These are phyloP conservation scores for Brachystomella parvula DNA, from an alignment of 1,140 invertebrate genomes.

Conservation along the genomic window DNA sequence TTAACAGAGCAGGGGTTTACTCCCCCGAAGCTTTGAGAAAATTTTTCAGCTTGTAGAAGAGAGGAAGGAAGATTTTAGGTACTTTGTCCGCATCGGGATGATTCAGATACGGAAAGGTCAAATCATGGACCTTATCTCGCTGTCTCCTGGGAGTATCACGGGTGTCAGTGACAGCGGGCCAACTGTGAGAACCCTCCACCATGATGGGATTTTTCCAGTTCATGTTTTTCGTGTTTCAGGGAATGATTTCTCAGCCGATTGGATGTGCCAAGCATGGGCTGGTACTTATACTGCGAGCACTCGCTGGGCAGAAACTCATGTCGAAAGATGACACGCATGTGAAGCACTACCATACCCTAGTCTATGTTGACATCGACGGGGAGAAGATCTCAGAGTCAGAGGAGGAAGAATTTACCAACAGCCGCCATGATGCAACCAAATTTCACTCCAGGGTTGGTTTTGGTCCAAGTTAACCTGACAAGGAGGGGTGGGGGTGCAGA, in stretches of 20 bases:
- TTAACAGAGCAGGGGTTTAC: not conserved
- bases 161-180: slow-evolving; percentile 18
- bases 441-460: not conserved
- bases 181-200: not conserved
- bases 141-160: slow-evolving; percentile 20
- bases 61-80: slow-evolving; percentile 7
- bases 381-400: not conserved
- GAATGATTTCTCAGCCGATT: slow-evolving; percentile 21
- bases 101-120: slow-evolving; percentile 22
- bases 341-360: slow-evolving; percentile 18
- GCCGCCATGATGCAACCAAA: not conserved
- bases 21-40: not conserved
- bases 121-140: slow-evolving; percentile 28
- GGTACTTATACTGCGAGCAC: slow-evolving; percentile 18
- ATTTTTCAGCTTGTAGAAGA: not conserved
- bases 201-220: slow-evolving; percentile 5
- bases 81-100: slow-evolving; percentile 16
- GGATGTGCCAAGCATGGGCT: slow-evolving; percentile 24
- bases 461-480: too few relatives aligned
- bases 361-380: slow-evolving; percentile 23
- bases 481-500: too few relatives aligned
- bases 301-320: slow-evolving; percentile 22
- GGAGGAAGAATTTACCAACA: not conserved
- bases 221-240: not conserved
- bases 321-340: not conserved